A percentile compares a stretch with the other conserved stretches of the same genome.
phyloP scores from a whole-genome alignment of 2,888 invertebrate species.

The Xestia sexstrigata region DNA sequence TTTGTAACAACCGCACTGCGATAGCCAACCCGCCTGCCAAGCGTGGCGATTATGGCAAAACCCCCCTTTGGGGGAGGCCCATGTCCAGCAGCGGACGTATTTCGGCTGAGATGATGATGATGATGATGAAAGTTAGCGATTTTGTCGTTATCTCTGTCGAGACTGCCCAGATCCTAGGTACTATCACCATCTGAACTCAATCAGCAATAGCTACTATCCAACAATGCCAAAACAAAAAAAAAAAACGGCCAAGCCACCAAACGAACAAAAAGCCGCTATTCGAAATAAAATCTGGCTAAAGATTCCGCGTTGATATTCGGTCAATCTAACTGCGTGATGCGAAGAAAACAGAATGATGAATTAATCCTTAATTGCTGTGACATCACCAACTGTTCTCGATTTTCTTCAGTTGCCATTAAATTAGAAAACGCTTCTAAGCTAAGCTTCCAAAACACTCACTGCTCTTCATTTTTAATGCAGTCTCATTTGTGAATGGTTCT shows the following conservation, averaged over 20 bases:
- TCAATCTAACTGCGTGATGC: constrained; percentile 53
- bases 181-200: background rate
- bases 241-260: background rate
- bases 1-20: no score
- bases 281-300: constrained; percentile 37
- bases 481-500: constrained; percentile 6
- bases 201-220: background rate
- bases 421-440: constrained; percentile 52
- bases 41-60: no score
- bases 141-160: no score
- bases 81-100: no score
- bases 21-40: no score
- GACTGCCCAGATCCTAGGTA: background rate
- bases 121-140: no score
- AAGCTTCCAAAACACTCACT: constrained; percentile 44
- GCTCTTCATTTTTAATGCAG: constrained; percentile 50
- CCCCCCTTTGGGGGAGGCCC: no score
- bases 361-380: constrained; percentile 73
- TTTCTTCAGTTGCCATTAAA: constrained; percentile 63
- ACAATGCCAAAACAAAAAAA: background rate
- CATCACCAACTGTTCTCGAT: constrained; percentile 73
- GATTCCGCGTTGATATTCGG: constrained; percentile 44
- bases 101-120: no score
- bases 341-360: constrained; percentile 68
- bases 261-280: background rate